Conservation (phyloP, 2,113 vertebrate species). For the Rhineura floridana region DNA sequence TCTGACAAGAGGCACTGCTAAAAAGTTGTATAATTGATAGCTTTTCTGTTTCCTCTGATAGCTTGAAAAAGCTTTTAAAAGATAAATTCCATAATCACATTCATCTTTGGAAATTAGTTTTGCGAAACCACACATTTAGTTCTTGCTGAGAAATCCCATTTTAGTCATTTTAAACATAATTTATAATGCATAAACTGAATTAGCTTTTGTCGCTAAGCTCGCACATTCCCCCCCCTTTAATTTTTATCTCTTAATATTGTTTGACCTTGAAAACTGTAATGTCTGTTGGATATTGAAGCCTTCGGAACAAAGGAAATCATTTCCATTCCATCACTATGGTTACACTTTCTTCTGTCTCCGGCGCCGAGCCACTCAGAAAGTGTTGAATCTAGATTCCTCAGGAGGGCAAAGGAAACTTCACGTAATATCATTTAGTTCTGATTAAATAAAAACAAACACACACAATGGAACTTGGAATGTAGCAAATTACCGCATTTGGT, state of each 20-base stretch:
- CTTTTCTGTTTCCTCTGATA: constrained; percentile 78
- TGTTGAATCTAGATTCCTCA: constrained; percentile 76
- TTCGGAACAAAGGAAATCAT: constrained; percentile 82
- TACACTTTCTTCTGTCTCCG: constrained; percentile 79
- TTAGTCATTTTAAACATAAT: constrained; percentile 80
- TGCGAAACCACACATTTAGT: constrained; percentile 77
- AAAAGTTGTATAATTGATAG: constrained; percentile 78
- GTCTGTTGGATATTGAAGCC: constrained; percentile 80
- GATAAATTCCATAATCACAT: constrained; percentile 77
- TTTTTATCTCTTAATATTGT: constrained; percentile 83
- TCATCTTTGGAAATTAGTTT: constrained; percentile 81
- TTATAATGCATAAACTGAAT: constrained; percentile 81
- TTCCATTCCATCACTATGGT: constrained; percentile 87
- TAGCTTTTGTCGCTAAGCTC: constrained; percentile 78
- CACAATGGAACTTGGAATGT: constrained; percentile 60
- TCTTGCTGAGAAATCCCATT: constrained; percentile 83
- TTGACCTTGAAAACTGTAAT: constrained; percentile 83
- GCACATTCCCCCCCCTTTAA: constrained; percentile 76
- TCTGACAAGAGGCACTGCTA: constrained; percentile 70
- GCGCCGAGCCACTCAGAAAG: constrained; percentile 64
- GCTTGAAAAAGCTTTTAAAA: constrained; percentile 79
- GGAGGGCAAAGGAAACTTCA: constrained; percentile 76
- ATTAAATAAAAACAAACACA: constrained; percentile 72
- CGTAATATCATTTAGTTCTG: constrained; percentile 76
- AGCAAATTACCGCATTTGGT: constrained; percentile 58